Evolutionary conservation across 1,140 invertebrate genomes (phyloP), one percentile per base, ranked within the genome.

Genomic region (Habropoda laboriosa): DNA sequence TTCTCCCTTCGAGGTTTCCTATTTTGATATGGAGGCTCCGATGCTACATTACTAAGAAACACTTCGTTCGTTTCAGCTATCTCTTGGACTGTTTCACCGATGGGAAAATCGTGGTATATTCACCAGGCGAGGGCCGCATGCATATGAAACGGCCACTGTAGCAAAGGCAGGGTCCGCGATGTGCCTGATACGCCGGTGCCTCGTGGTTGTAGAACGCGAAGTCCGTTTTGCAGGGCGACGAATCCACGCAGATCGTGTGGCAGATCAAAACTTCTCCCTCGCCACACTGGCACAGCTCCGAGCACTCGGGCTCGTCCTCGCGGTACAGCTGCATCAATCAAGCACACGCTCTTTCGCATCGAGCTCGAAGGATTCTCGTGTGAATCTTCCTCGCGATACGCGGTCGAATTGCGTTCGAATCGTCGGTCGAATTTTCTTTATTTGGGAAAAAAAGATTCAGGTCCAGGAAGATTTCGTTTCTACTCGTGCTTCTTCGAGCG

Each of bases 101-200:
- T n/a, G n/a, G n/a, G n/a, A n/a, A 27, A 61, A 42, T 18, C 21
- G 18, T 16, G n/a, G n/a, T 64, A 78, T 68, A 86, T 90, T 95
- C 93, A 96, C 96, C 96, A 83, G 96, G 96, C 80, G 95, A 95
- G 72, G 97, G 97, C 87, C 97, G 95, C 96, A 97, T 97, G 92
- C 97, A 98, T 92, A 98, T 97, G 92, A 98, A 98, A 79, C 95
- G 95, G 40, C 97, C 97, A 45, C 96, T 97, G 92, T 98, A 98
- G 92, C 97, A 98, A 77, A 98, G 95, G 92, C 97, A 98, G 66
- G 96, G 95, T 18, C 97, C 97, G 16, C 97, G 94, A 90, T 96
- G 97, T 30, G 97, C 97, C 91, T 97, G 96, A 93, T 97, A 98
- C 74, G 96, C 96, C 8, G 97, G 97, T 4, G 97, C 96, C 27